Percentiles rank a stretch among this genome's conserved stretches.
Evolutionary conservation across 2,113 vertebrate species (phyloP).

Genomic region (Pao palembangensis): DNA sequence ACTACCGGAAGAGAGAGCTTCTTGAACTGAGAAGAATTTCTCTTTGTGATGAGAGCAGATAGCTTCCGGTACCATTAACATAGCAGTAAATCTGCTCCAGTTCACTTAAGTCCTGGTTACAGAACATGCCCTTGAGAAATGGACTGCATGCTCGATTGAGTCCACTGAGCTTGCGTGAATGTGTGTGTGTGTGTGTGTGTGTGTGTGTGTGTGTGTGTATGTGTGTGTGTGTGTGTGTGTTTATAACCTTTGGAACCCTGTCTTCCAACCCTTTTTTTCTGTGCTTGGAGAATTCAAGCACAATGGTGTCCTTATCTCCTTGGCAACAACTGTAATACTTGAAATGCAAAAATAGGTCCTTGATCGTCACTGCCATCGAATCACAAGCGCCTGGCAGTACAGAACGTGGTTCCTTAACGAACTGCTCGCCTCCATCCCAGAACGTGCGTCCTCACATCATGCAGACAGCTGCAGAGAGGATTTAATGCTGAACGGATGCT

Average conservation of each 20-base stretch:
- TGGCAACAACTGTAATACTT: conserved; percentile 72
- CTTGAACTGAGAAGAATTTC: conserved; percentile 18
- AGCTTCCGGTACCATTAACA: conserved; percentile 36
- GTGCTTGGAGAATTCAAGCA: conserved; percentile 69
- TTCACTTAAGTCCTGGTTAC: conserved; percentile 60
- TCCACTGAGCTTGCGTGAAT: conserved; percentile 5
- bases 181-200: neutral
- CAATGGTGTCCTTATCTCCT: conserved; percentile 73
- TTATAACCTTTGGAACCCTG: conserved; percentile 65
- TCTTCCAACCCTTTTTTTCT: conserved; percentile 61
- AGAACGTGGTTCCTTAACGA: conserved; percentile 58
- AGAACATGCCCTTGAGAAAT: conserved; percentile 67
- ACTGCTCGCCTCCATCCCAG: conserved; percentile 43
- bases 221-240: neutral
- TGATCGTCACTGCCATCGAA: conserved; percentile 68
- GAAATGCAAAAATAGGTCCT: conserved; percentile 68
- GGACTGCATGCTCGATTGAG: conserved; percentile 60
- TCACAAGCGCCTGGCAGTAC: conserved; percentile 57
- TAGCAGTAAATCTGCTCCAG: conserved; percentile 49
- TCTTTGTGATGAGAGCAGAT: conserved; percentile 41
- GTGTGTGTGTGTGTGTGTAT: conserved; percentile 7
- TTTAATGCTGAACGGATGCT: conserved; percentile 12
- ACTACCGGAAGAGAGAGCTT: conserved; percentile 5
- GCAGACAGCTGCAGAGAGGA: conserved; percentile 15
- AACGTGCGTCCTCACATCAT: conserved; percentile 27